Percentiles rank a stretch among this genome's conserved stretches.
Evolutionary conservation across 2,113 vertebrate species (phyloP).

Genomic region (Tetrao urogallus): DNA sequence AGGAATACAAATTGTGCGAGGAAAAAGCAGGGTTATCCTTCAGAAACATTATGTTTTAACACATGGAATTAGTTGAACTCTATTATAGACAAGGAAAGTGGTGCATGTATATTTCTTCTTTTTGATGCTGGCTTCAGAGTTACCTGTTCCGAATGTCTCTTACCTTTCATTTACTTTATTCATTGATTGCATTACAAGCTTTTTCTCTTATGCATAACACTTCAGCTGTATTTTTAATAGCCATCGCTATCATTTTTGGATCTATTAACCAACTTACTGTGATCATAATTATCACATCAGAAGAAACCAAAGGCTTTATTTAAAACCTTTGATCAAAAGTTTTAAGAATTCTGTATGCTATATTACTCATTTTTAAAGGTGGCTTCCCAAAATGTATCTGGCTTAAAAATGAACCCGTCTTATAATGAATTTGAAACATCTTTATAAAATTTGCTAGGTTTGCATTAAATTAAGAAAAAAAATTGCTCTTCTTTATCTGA

Average conservation of each 20-base stretch:
- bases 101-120: neutral
- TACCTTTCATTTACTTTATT: neutral
- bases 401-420: neutral
- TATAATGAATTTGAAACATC: conserved; percentile 44
- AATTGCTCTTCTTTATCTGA: neutral
- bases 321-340: neutral
- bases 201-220: neutral
- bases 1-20: neutral
- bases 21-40: neutral
- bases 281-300: neutral
- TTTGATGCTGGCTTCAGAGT: neutral
- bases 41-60: neutral
- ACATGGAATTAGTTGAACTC: neutral
- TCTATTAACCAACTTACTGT: neutral
- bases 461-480: neutral
- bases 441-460: neutral
- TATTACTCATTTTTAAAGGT: neutral
- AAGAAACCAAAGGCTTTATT: neutral
- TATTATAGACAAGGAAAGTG: neutral
- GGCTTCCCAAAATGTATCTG: neutral
- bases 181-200: neutral
- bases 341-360: neutral
- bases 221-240: neutral
- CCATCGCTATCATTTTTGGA: neutral
- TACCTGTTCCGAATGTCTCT: neutral